A percentile compares a stretch with the other conserved stretches of the same genome.
Conservation (phyloP, 2,113 vertebrate genomes). For the Phrynosoma platyrhinos region DNA sequence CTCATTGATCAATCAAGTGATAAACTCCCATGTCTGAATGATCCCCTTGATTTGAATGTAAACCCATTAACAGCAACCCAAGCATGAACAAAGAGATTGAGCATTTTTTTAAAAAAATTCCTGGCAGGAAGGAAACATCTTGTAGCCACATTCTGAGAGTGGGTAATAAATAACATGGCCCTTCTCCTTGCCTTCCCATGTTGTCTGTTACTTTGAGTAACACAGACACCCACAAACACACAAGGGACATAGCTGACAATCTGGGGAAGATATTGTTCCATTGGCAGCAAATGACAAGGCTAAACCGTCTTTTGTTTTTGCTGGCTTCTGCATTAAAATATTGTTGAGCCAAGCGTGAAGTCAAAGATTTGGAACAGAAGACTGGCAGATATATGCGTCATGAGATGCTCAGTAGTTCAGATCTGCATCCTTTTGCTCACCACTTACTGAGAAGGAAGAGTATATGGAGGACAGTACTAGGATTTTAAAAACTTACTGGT, state of each 20-base stretch:
- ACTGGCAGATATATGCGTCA: conserved; percentile 50
- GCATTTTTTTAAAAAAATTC: conserved; percentile 41
- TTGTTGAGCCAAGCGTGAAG: conserved; percentile 60
- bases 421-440: conserved; percentile 31
- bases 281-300: conserved; percentile 69
- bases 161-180: conserved; percentile 49
- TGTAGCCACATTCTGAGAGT: conserved; percentile 69
- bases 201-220: conserved; percentile 72
- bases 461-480: conserved; percentile 19
- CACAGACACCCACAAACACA: conserved; percentile 62
- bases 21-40: not conserved
- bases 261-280: conserved; percentile 72
- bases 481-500: conserved; percentile 23
- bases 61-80: not conserved
- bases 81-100: not conserved
- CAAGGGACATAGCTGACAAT: conserved; percentile 72
- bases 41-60: not conserved
- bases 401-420: conserved; percentile 44
- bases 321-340: conserved; percentile 74
- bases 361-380: conserved; percentile 60
- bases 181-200: conserved; percentile 68
- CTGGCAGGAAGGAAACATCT: conserved; percentile 71
- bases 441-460: conserved; percentile 47
- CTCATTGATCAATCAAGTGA: not conserved
- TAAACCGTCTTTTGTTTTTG: conserved; percentile 71